A percentile compares a stretch with the other conserved stretches of the same genome.
These are phyloP conservation scores for Sminthopsis crassicaudata DNA, from an alignment of 2,113 vertebrate genomes.

Conservation along the genomic window DNA sequence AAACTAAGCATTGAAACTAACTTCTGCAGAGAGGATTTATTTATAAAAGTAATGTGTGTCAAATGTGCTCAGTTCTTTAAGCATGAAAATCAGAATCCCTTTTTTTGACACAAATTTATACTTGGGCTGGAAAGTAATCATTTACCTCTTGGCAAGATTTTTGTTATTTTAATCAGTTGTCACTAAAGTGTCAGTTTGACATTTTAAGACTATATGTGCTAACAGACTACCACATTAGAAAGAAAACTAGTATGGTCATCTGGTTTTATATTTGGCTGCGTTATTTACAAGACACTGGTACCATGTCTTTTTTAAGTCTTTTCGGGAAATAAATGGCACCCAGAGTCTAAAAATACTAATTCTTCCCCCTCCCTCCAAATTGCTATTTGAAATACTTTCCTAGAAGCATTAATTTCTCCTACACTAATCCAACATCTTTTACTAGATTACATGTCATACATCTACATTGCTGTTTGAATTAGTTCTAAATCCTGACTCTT, in stretches of 20 bases:
- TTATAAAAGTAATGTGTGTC: slow-evolving; percentile 1
- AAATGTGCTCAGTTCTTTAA: slow-evolving; percentile 3
- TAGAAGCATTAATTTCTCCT: neutral
- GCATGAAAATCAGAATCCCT: slow-evolving; percentile 1
- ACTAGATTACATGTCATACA: neutral
- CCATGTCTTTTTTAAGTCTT: neutral
- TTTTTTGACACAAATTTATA: neutral
- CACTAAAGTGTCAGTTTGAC: neutral
- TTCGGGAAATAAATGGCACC: neutral
- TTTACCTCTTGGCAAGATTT: slow-evolving; percentile 10
- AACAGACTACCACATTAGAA: neutral
- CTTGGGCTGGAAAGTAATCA: neutral
- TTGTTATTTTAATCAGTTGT: slow-evolving; percentile 32
- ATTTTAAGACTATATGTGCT: neutral
- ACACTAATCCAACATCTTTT: neutral
- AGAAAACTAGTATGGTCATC: slow-evolving; percentile 9
- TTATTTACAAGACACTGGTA: neutral
- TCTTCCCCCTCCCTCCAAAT: neutral
- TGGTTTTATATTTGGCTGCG: neutral
- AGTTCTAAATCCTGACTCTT: neutral
- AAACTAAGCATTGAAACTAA: slow-evolving; percentile 38
- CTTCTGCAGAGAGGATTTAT: slow-evolving; percentile 28
- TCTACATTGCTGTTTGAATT: neutral
- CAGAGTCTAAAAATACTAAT: neutral
- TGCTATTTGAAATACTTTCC: slow-evolving; percentile 2